Conservation (phyloP, 2,888 invertebrate genomes). For the Orthonevra nobilis region DNA sequence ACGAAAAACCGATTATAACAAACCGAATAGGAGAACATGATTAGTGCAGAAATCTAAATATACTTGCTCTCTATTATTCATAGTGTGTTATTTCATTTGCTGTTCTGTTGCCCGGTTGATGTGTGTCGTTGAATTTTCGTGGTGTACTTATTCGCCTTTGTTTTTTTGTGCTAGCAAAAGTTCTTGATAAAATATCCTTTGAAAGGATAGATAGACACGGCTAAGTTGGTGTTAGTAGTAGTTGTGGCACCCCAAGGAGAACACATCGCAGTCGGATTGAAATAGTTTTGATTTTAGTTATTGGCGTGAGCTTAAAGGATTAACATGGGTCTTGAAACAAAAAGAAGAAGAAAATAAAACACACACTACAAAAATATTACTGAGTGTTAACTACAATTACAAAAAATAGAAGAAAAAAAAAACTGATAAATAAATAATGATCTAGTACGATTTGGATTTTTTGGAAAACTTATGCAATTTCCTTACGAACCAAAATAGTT, state of each 20-base stretch:
- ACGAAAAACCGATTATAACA: slow-evolving; percentile 49
- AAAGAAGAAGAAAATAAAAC: slow-evolving; percentile 31
- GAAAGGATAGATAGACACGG: slow-evolving; percentile 19
- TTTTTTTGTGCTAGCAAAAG: slow-evolving; percentile 54
- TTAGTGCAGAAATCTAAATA: slow-evolving; percentile 18
- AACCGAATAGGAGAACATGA: slow-evolving; percentile 5
- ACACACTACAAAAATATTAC: slow-evolving; percentile 3
- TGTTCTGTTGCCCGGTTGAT: slow-evolving; percentile 31
- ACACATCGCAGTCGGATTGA: slow-evolving; percentile 65
- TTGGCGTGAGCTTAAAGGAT: slow-evolving; percentile 79
- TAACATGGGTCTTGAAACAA: slow-evolving; percentile 75
- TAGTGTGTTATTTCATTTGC: slow-evolving; percentile 62
- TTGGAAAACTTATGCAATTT: slow-evolving; percentile 18
- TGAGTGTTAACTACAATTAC: slow-evolving; percentile 21
- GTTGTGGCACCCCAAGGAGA: slow-evolving; percentile 48
- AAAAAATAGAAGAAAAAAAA: not conserved
- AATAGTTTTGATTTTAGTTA: slow-evolving; percentile 77
- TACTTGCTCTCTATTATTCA: slow-evolving; percentile 68
- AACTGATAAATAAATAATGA: slow-evolving; percentile 41
- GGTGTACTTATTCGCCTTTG: slow-evolving; percentile 1
- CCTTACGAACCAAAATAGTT: slow-evolving; percentile 1
- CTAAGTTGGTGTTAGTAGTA: slow-evolving; percentile 49
- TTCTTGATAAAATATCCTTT: slow-evolving; percentile 56
- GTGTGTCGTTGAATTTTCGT: slow-evolving; percentile 8
- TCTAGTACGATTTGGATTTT: slow-evolving; percentile 16